A percentile compares a stretch with the other conserved stretches of the same genome.
Evolutionary conservation across 2,113 vertebrate genomes (phyloP).

Genomic region (Trogon melanurus): DNA sequence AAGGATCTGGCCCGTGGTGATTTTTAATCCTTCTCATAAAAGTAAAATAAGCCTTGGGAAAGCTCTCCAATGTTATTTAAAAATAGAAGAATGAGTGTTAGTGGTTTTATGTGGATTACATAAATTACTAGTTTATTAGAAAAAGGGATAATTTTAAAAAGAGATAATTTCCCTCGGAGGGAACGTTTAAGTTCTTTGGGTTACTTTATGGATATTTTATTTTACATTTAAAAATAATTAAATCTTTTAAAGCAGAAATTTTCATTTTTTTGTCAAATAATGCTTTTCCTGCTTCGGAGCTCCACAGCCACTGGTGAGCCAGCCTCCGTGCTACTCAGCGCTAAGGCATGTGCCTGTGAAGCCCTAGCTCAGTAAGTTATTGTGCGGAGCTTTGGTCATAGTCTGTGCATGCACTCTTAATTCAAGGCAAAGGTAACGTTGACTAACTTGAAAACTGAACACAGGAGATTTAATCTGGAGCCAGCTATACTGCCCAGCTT

Average conservation of each 20-base stretch:
- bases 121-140: constrained; percentile 59
- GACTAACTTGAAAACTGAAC: not conserved
- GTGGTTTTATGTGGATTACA: constrained; percentile 60
- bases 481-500: not conserved
- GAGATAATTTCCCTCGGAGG: constrained; percentile 21
- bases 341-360: not conserved
- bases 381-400: not conserved
- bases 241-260: not conserved
- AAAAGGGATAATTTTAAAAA: constrained; percentile 53
- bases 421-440: not conserved
- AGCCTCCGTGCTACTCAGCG: not conserved
- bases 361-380: not conserved
- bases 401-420: not conserved
- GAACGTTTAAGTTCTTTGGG: not conserved
- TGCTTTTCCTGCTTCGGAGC: not conserved
- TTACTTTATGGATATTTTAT: constrained; percentile 31
- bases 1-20: constrained; percentile 29
- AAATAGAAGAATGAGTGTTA: constrained; percentile 54
- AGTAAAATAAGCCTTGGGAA: constrained; percentile 51
- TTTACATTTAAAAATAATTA: constrained; percentile 23
- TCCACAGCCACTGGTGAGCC: not conserved
- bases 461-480: not conserved
- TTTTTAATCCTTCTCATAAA: constrained; percentile 62
- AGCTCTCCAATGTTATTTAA: constrained; percentile 39
- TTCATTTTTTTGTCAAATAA: not conserved